These are phyloP conservation scores for Euleptes europaea DNA, from an alignment of 2,113 vertebrate species.

Conservation along the genomic window DNA sequence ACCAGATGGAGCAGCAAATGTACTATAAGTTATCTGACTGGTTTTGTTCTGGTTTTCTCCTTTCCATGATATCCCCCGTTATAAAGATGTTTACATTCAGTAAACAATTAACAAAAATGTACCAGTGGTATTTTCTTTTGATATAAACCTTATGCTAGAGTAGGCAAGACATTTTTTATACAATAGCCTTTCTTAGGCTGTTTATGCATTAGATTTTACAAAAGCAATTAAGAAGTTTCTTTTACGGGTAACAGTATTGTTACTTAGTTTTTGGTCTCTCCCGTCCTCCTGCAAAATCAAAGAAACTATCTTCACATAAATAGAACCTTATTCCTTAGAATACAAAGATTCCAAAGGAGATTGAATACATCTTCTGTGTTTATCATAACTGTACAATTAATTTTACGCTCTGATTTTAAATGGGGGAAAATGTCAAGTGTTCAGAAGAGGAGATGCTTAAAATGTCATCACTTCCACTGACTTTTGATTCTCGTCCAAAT, in stretches of 20 bases:
- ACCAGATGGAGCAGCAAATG: neutral
- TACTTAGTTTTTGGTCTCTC: neutral
- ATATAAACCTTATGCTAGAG: neutral
- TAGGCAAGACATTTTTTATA: neutral
- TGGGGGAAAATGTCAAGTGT: neutral
- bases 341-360: neutral
- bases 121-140: neutral
- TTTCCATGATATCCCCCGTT: neutral
- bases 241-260: neutral
- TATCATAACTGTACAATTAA: neutral
- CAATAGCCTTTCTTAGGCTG: neutral
- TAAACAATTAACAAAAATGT: neutral
- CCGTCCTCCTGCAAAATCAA: neutral
- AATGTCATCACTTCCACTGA: neutral
- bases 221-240: neutral
- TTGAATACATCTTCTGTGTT: neutral
- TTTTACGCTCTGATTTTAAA: neutral
- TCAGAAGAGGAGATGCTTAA: neutral
- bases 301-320: neutral
- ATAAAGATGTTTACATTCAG: neutral
- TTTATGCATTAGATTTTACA: neutral
- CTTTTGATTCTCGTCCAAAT: neutral
- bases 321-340: neutral
- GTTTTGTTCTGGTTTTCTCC: neutral
- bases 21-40: neutral